phyloP scores from a whole-genome alignment of 1,140 invertebrate species.

The Berghia stephanieae region DNA sequence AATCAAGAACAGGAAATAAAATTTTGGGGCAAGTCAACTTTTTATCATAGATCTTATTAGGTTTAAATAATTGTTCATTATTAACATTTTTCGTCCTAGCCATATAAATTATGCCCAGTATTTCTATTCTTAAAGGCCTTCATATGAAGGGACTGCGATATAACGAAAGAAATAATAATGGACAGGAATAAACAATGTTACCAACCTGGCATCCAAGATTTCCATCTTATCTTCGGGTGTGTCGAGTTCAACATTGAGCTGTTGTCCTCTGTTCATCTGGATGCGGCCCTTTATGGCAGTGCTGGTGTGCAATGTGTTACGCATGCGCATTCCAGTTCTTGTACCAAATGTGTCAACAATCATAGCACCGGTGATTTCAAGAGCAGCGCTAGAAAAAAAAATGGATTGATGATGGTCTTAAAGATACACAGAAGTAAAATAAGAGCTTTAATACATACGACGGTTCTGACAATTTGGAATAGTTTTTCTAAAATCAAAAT shows the following conservation, averaged over 20 bases:
- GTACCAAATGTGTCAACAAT: slow-evolving; percentile 80
- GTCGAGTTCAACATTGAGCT: slow-evolving; percentile 78
- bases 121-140: too few species aligned
- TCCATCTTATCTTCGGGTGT: slow-evolving; percentile 86
- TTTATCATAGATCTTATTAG: too few species aligned
- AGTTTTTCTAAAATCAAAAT: background rate
- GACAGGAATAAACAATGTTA: too few species aligned
- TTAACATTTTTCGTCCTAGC: too few species aligned
- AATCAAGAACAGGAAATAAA: too few species aligned
- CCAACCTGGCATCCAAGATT: slow-evolving; percentile 78
- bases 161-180: too few species aligned
- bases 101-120: too few species aligned
- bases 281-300: slow-evolving; percentile 79
- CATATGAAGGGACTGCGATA: too few species aligned
- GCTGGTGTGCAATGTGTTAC: slow-evolving; percentile 83
- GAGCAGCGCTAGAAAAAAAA: slow-evolving; percentile 73
- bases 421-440: slow-evolving; percentile 6
- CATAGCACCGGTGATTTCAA: slow-evolving; percentile 84
- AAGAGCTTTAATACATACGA: background rate
- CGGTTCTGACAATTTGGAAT: background rate
- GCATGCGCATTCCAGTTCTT: slow-evolving; percentile 80
- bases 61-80: too few species aligned
- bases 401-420: background rate
- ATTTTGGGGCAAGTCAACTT: too few species aligned
- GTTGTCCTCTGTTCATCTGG: slow-evolving; percentile 74